Base-by-base conservation (phyloP, 2,113 vertebrate species). In the Pseudorhombus dupliciocellatus region DNA sequence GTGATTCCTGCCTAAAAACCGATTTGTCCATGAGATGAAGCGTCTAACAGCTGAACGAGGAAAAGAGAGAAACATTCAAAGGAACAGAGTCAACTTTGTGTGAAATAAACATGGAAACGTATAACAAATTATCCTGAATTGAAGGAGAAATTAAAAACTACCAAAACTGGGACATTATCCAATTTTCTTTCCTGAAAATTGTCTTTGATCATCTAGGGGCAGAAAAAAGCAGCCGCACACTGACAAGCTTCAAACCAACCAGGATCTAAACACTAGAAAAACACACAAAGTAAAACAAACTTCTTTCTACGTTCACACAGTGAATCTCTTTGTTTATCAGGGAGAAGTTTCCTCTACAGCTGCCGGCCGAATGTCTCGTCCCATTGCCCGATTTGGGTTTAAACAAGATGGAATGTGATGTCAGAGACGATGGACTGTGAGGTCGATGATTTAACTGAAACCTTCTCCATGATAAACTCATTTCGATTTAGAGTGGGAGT, bases 101-200 rank as follows among this genome's bases (percentile, higher is more conserved):
- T 30, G 25, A 30, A 75, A 53, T 61, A 60, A 58, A 57, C 24
- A 18, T 53, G 34, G 34, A 11, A 37, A 37, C 34, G 18, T 14
- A n/a, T 61, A 46, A 46, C 5, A 46, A 44, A 44, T 44, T 5
- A 46, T 18, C 42, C 42, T 16, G 42, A 46, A 18, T 37, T 10
- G 8, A 53, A 72, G 63, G 12, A 58, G 7, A 62, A 61, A 55
- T 10, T 24, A 21, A 37, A 73, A 50, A 37, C 40, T 28, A 11
- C 30, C 22, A 4, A 59, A 79, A 75, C 44, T 65, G 50, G 77
- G 73, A 63, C 66, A 69, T 15, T 16, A 57, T 80, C 54, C 73
- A 81, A 81, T 84, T 84, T 83, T 83, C 80, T 75, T 75, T 26
- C 50, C 30, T 76, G 71, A 88, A 88, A 85, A 82, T 80, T 81